Evolutionary conservation across 2,888 invertebrate species (phyloP).

Genomic region (Vandiemenella viatica): DNA sequence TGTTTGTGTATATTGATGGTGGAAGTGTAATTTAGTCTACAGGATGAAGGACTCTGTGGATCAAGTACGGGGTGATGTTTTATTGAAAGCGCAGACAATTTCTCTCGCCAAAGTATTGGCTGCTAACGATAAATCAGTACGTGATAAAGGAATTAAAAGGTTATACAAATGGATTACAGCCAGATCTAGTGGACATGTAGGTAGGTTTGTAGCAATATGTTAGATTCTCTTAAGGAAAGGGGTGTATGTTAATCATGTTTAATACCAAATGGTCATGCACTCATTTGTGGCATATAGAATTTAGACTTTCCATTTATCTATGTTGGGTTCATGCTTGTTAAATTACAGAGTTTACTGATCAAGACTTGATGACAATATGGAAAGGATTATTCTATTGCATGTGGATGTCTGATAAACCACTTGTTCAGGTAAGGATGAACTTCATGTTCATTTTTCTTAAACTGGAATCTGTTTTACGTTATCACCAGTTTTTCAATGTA

Average conservation of each 20-base stretch:
- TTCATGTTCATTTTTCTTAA: too few species aligned
- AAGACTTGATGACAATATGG: constrained; percentile 76
- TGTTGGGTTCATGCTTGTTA: not conserved
- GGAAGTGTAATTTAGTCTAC: too few species aligned
- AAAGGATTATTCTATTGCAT: constrained; percentile 91
- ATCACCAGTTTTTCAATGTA: too few species aligned
- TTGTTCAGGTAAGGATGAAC: constrained; percentile 77
- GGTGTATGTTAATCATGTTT: not conserved
- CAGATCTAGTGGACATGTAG: not conserved
- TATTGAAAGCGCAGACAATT: not conserved
- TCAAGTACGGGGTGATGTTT: not conserved
- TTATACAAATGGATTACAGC: not conserved
- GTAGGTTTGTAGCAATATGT: not conserved
- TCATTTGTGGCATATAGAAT: too few species aligned
- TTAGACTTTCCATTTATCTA: not conserved
- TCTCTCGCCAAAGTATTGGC: not conserved
- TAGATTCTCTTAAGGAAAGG: not conserved
- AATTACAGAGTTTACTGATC: constrained; percentile 50
- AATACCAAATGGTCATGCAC: not conserved
- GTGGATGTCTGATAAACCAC: constrained; percentile 96
- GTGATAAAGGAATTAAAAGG: not conserved
- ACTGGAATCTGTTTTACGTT: too few species aligned
- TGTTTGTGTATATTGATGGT: too few species aligned
- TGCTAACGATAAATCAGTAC: not conserved
- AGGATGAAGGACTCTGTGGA: too few species aligned